Evolutionary conservation across 2,797 vertebrate species (phyloP).

Genomic region (Bradypodion ventrale): DNA sequence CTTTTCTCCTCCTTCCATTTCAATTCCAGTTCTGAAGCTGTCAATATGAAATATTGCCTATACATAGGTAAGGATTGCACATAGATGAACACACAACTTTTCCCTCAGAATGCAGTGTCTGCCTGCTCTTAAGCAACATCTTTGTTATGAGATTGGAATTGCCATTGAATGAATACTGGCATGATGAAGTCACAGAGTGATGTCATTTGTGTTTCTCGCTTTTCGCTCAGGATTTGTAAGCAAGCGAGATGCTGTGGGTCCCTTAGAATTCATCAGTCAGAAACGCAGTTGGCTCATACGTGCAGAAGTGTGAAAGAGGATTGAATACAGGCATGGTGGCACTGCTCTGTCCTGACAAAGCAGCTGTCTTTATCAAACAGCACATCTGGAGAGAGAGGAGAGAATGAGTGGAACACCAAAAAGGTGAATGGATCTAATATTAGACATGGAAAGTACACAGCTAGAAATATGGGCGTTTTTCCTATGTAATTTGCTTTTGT

Average conservation of each 20-base stretch:
- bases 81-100: neutral
- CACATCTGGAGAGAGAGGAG: conserved; percentile 67
- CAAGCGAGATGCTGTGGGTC: neutral
- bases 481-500: neutral
- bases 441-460: neutral
- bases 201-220: neutral
- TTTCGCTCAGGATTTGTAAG: neutral
- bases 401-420: neutral
- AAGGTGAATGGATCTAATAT: neutral
- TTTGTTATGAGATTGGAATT: neutral
- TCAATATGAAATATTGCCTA: conserved; percentile 5
- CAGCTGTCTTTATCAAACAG: conserved; percentile 65
- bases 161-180: neutral
- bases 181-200: neutral
- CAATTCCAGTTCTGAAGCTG: neutral
- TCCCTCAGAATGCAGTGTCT: neutral
- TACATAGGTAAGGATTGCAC: neutral
- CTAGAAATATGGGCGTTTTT: neutral
- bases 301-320: conserved; percentile 44
- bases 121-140: neutral
- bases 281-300: conserved; percentile 60
- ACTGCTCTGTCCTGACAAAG: conserved; percentile 44
- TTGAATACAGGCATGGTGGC: conserved; percentile 52
- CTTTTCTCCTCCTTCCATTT: neutral
- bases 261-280: neutral